Evolutionary conservation across 2,113 vertebrate species (phyloP), one percentile per base, ranked within the genome.

Genomic region (Calonectris borealis): DNA sequence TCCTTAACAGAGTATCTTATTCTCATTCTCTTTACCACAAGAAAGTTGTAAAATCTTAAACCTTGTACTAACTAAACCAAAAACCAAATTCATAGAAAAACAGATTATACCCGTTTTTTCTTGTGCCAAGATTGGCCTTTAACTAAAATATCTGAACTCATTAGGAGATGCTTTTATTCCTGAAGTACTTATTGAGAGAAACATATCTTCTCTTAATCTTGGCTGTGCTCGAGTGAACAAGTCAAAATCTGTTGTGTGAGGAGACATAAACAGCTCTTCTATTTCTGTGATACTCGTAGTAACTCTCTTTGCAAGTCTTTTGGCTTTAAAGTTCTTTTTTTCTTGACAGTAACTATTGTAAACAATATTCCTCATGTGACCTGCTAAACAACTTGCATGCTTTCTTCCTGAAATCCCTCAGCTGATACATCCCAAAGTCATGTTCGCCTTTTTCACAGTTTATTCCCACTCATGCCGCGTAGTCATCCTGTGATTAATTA

Each of bases 371-470:
- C 5, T 54, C 13, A 34, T 24, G 7, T 69, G n/a, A 49, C 6
- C 4, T 55, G 18, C 48, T 81, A 32, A 64, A 26, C 25, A 64
- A 16, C 9, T 86, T n/a, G 36, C 3, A 16, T 0, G 0, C 5
- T 48, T 90, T 68, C 44, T 64, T 20, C 21, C 10, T 44, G 13
- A 46, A 84, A 5, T 46, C 10, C 20, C 9, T 87, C 32, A 60
- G 18, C 27, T 64, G 25, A 19, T 49, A 38, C 5, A 9, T 24
- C 46, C 52, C 42, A 84, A 86, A 86, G 1, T 49, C 34, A 54
- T 0, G 5, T 76, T 46, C 91, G 3, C 7, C 7, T 68, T 81
- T 77, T 76, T 46, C 27, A 72, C 16, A 10, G 8, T 77, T 68
- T 46, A 46, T 86, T 86, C 40, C 57, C n/a, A 55, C 27, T 64